These are phyloP conservation scores for Musca vetustissima DNA, from an alignment of 1,140 invertebrate genomes.

Conservation along the genomic window DNA sequence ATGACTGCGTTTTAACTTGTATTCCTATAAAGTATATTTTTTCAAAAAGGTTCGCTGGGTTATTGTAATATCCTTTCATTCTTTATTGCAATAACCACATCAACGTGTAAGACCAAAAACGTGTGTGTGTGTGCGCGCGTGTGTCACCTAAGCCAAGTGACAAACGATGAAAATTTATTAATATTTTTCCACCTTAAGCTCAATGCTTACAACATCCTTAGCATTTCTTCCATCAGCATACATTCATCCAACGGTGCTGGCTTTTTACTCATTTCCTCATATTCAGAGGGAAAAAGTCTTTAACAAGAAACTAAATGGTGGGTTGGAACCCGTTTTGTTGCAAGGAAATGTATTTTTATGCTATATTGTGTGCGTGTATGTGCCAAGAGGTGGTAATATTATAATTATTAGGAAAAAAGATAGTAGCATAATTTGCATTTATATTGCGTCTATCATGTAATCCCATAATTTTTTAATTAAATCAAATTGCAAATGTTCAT, in stretches of 20 bases:
- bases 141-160: constrained; percentile 20
- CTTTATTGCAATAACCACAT: constrained; percentile 39
- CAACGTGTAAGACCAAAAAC: constrained; percentile 50
- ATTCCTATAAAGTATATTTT: too few relatives aligned
- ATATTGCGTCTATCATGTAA: constrained; percentile 53
- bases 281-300: too few relatives aligned
- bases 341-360: too few relatives aligned
- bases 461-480: constrained; percentile 55
- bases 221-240: too few relatives aligned
- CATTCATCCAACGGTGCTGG: too few relatives aligned
- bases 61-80: too few relatives aligned
- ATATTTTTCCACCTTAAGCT: constrained; percentile 39
- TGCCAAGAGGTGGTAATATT: constrained; percentile 25
- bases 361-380: too few relatives aligned
- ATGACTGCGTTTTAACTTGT: too few relatives aligned
- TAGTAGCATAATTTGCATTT: constrained; percentile 54
- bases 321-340: too few relatives aligned
- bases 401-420: constrained; percentile 31
- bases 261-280: too few relatives aligned
- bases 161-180: constrained; percentile 50
- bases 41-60: too few relatives aligned
- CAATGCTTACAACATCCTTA: not conserved
- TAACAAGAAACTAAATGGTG: too few relatives aligned
- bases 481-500: constrained; percentile 43
- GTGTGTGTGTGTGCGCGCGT: constrained; percentile 44